phyloP scores from a whole-genome alignment of 2,797 vertebrate genomes.

The Rousettus madagascariensis region DNA sequence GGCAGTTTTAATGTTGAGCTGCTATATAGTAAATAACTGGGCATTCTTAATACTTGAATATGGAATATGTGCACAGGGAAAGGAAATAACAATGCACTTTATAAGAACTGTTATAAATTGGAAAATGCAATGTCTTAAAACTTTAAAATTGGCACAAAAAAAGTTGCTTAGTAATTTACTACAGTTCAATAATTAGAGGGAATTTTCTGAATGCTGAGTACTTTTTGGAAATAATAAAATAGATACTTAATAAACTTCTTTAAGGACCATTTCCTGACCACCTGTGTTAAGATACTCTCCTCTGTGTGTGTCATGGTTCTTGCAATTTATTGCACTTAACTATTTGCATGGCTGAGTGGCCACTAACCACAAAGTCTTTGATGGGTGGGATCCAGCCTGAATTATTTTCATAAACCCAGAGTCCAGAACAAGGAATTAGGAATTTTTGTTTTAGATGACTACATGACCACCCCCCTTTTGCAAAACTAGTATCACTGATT shows the following conservation, averaged over 20 bases:
- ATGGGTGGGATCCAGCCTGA: not conserved
- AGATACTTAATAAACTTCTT: not conserved
- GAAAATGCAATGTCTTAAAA: too few species aligned
- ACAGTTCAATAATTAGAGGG: not conserved
- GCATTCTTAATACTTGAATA: too few species aligned
- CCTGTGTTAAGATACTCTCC: not conserved
- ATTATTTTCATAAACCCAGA: slow-evolving; percentile 21
- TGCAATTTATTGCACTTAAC: not conserved
- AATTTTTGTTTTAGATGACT: not conserved
- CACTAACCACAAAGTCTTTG: not conserved
- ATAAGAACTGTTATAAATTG: too few species aligned
- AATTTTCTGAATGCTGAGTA: not conserved
- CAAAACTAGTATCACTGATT: not conserved
- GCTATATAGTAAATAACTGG: too few species aligned
- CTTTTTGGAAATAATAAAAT: not conserved
- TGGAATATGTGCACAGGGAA: too few species aligned
- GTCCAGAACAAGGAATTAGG: not conserved
- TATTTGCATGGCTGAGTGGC: not conserved
- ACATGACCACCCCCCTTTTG: not conserved
- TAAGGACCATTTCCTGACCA: slow-evolving; percentile 29
- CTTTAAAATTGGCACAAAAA: too few species aligned
- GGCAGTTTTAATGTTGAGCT: too few species aligned
- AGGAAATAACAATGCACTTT: too few species aligned
- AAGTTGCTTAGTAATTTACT: not conserved
- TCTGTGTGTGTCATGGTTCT: not conserved